Base-by-base conservation (phyloP, 2,113 vertebrate species). In the Colius striatus region DNA sequence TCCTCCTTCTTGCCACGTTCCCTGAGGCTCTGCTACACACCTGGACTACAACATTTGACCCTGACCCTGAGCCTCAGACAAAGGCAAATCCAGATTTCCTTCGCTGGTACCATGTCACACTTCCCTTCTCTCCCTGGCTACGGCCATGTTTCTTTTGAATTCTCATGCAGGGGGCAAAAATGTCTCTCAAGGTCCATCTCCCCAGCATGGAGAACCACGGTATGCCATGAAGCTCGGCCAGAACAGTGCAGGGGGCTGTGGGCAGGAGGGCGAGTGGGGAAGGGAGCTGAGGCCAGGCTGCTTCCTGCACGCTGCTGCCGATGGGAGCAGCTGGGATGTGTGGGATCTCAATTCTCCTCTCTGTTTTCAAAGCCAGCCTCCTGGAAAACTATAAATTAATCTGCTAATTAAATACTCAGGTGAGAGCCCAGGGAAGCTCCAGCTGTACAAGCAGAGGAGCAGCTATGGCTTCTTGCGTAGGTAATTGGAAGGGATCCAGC, bases 401-500 rank as follows among this genome's bases (percentile, higher is more conserved):
- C 95, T 94, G 94, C 97, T 91, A 97, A 96, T 98, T 98, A 98
- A 98, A 98, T 98, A 98, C 8, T 82, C 73, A 72, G 95, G 97
- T 89, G 77, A 80, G 93, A 97, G 94, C 85, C 41, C 65, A 36
- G 90, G 94, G 63, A 88, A 66, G 30, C 78, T 91, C 29, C 5
- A 72, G 77, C 73, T 6, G 6, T 36, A 89, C 80, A 84, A 95
- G 81, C 63, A 27, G 30, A 65, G 30, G 23, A 76, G 93, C n/a
- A 11, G 89, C 97, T 99, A 99, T 9, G 98, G 98, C 98, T 99
- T 99, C 98, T 99, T 99, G 84, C 98, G 97, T 92, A 99, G 98
- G 97, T 99, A 99, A 95, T 99, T 99, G 81, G 99, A 99, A 97
- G 99, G 99, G 97, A 99, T 99, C 99, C 99, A 99, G 98, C 99